Conservation (phyloP, 2,113 vertebrate species). For the Noturus placidus region DNA sequence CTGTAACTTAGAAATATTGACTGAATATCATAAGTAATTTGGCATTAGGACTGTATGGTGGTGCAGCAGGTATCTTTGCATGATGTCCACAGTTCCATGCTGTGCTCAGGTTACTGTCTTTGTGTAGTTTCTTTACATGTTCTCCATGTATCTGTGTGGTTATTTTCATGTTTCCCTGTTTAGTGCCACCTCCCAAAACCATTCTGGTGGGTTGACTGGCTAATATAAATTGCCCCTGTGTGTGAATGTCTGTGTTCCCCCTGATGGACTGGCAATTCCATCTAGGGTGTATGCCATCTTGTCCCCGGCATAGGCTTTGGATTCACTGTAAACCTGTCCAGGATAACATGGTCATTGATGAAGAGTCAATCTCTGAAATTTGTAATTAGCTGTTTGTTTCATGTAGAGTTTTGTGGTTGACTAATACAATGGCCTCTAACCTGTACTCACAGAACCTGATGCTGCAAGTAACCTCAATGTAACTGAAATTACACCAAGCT, state of each 20-base stretch:
- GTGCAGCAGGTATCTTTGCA: too few species aligned
- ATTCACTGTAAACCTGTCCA: neutral
- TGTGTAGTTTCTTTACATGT: too few species aligned
- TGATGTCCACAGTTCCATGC: too few species aligned
- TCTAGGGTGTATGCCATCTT: neutral
- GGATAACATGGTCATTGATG: neutral
- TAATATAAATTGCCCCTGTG: neutral
- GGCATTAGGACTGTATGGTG: too few species aligned
- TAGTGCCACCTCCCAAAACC: too few species aligned
- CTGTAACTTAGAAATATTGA: too few species aligned
- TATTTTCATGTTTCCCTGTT: too few species aligned
- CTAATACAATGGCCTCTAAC: neutral
- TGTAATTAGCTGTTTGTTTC: neutral
- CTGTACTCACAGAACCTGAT: conserved; percentile 22
- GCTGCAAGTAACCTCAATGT: neutral
- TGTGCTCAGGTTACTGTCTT: too few species aligned
- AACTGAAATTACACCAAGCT: neutral
- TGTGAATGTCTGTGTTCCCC: neutral
- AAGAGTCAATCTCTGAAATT: neutral
- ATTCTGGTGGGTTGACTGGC: too few species aligned
- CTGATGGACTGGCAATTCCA: neutral
- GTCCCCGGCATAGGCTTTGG: neutral
- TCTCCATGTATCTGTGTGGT: too few species aligned
- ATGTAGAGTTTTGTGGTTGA: neutral
- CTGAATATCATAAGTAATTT: too few species aligned